These are phyloP conservation scores for Hycleus phaleratus DNA, from an alignment of 1,140 invertebrate species.

Conservation along the genomic window DNA sequence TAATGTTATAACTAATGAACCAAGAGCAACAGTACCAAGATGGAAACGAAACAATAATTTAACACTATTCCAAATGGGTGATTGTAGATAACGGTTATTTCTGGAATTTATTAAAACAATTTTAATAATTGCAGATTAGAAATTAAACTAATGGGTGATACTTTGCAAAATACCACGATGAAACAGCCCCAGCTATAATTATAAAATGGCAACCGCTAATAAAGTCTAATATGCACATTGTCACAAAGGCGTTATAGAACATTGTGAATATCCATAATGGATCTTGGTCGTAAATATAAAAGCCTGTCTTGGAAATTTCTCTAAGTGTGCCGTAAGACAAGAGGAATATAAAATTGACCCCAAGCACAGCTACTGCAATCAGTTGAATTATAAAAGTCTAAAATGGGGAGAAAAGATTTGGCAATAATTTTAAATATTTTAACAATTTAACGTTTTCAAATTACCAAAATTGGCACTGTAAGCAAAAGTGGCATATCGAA, in stretches of 20 bases:
- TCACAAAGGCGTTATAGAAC: neutral
- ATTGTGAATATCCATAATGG: constrained; percentile 1
- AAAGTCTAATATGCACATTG: constrained; percentile 50
- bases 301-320: neutral
- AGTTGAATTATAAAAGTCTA: neutral
- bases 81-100: neutral
- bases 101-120: neutral
- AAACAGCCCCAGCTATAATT: constrained; percentile 58
- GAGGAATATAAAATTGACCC: neutral
- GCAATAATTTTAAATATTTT: too few species aligned
- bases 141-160: constrained; percentile 29
- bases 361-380: neutral
- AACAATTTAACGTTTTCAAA: neutral
- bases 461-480: constrained; percentile 7
- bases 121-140: constrained; percentile 15
- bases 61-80: neutral
- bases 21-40: constrained; percentile 63
- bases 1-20: constrained; percentile 44
- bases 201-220: constrained; percentile 64
- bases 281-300: neutral
- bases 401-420: neutral
- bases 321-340: neutral
- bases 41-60: constrained; percentile 54
- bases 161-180: constrained; percentile 66
- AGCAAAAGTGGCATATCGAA: constrained; percentile 9